These are phyloP conservation scores for Macropis europaea DNA, from an alignment of 2,888 invertebrate species.

Conservation along the genomic window DNA sequence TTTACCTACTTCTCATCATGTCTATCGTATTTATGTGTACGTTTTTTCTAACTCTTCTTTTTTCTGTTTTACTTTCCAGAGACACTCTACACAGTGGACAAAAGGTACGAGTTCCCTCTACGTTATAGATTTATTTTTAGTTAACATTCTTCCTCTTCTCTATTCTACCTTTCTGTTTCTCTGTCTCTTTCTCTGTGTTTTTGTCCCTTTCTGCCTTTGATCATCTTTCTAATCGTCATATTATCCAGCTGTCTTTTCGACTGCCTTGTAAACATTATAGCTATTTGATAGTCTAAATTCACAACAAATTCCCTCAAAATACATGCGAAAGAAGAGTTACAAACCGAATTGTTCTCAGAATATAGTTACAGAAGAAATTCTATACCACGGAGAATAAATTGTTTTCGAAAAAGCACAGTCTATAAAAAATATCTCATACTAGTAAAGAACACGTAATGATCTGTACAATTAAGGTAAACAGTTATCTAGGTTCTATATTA, in stretches of 20 bases:
- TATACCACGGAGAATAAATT: too few relatives aligned
- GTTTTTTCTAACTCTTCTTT: slow-evolving; percentile 77
- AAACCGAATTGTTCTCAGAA: too few relatives aligned
- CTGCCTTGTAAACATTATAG: background rate
- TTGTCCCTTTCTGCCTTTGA: slow-evolving; percentile 26
- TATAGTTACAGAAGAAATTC: too few relatives aligned
- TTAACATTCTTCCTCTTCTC: slow-evolving; percentile 14
- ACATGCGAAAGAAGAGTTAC: too few relatives aligned
- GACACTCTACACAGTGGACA: slow-evolving; percentile 78
- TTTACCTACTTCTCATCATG: slow-evolving; percentile 31
- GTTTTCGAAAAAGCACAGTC: too few relatives aligned
- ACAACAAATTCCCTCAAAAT: too few relatives aligned
- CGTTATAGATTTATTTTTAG: slow-evolving; percentile 51
- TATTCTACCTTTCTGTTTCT: slow-evolving; percentile 27
- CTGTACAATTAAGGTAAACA: too few relatives aligned
- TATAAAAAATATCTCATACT: too few relatives aligned
- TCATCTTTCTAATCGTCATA: slow-evolving; percentile 20
- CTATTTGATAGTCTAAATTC: too few relatives aligned
- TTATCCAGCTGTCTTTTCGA: background rate
- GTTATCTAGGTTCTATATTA: too few relatives aligned
- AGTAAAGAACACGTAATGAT: too few relatives aligned
- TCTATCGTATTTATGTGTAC: slow-evolving; percentile 60
- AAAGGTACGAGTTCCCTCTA: slow-evolving; percentile 76
- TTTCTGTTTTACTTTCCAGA: slow-evolving; percentile 79
- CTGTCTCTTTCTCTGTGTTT: background rate